A percentile compares a stretch with the other conserved stretches of the same genome.
Conservation (phyloP, 2,888 invertebrate species). For the Hecatera dysodea region DNA sequence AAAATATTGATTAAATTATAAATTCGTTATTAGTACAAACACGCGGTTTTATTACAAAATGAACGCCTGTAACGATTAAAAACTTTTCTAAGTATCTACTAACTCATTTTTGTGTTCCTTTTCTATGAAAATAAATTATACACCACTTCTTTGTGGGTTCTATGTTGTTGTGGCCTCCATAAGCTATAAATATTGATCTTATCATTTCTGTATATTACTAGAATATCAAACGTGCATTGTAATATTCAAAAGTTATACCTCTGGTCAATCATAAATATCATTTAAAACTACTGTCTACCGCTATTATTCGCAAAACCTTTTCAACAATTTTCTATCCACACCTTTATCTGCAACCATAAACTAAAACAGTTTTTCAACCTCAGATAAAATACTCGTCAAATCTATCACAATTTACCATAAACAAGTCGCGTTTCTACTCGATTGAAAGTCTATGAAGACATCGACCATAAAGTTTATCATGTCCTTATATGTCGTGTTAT, state of each 20-base stretch:
- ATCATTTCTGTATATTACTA: slow-evolving; percentile 2
- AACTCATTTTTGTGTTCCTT: background rate
- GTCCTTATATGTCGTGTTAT: slow-evolving; percentile 57
- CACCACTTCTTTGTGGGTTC: background rate
- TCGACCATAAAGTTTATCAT: slow-evolving; percentile 61
- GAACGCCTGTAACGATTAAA: background rate
- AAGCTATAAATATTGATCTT: slow-evolving; percentile 15
- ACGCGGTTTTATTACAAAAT: slow-evolving; percentile 68
- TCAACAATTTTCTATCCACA: slow-evolving; percentile 8
- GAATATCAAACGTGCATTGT: slow-evolving; percentile 9
- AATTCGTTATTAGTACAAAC: slow-evolving; percentile 78
- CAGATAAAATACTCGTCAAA: slow-evolving; percentile 46
- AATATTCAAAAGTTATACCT: background rate
- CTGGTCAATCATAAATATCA: background rate
- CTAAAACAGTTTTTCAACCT: slow-evolving; percentile 26
- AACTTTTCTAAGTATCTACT: background rate
- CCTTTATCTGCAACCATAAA: slow-evolving; percentile 26
- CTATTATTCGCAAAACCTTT: slow-evolving; percentile 6
- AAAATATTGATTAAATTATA: slow-evolving; percentile 83
- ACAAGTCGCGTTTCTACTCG: slow-evolving; percentile 50
- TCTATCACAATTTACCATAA: slow-evolving; percentile 55
- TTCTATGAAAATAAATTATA: background rate
- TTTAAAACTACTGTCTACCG: background rate
- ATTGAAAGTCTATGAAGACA: slow-evolving; percentile 67
- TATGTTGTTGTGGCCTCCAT: background rate